These are phyloP conservation scores for Streptopelia turtur DNA, from an alignment of 2,797 vertebrate genomes.

Conservation along the genomic window DNA sequence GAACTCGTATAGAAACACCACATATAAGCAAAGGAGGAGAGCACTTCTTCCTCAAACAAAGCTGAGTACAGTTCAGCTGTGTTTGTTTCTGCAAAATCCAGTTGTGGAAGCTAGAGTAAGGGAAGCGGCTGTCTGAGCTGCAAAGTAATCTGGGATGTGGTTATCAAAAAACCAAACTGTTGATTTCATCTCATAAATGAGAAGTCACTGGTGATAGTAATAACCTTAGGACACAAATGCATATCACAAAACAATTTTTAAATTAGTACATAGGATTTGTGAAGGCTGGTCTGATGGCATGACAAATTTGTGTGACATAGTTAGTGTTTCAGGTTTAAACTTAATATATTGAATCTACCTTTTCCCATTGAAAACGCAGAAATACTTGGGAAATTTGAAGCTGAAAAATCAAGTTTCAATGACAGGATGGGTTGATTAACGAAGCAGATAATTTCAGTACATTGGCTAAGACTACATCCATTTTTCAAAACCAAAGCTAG, in stretches of 20 bases:
- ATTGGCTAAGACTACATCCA: accelerated
- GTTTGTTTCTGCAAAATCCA: background rate
- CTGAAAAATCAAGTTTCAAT: background rate
- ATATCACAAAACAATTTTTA: background rate
- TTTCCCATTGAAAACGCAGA: background rate
- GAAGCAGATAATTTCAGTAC: background rate
- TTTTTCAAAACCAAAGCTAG: background rate
- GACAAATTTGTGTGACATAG: background rate
- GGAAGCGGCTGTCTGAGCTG: background rate
- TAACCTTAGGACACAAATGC: background rate
- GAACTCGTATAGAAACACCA: background rate
- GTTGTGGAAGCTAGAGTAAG: background rate
- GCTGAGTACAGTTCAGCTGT: background rate
- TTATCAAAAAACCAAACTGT: background rate
- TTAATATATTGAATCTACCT: background rate
- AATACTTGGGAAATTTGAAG: background rate
- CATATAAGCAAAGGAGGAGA: background rate
- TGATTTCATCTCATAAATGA: background rate
- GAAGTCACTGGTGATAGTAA: background rate
- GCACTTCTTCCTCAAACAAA: background rate
- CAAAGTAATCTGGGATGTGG: background rate
- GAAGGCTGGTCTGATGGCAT: background rate
- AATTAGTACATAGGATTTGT: background rate
- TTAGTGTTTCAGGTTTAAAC: background rate
- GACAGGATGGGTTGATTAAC: background rate